phyloP scores from a whole-genome alignment of 2,113 vertebrate genomes.

The Heliornis fulica region DNA sequence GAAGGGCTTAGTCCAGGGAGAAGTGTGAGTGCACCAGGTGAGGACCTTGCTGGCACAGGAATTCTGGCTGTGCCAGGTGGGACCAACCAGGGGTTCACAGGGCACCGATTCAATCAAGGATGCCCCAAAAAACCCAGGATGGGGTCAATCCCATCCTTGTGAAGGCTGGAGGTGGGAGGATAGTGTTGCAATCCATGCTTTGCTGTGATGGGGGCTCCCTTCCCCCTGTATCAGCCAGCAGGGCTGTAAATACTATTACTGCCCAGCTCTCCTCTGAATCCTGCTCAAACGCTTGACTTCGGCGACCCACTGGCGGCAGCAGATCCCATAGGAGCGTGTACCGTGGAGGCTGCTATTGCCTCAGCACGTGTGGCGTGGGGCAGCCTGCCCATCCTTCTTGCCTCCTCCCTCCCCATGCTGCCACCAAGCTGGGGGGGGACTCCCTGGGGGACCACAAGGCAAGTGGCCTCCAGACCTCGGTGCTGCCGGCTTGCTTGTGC shows the following conservation, averaged over 20 bases:
- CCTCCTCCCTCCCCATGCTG: background rate
- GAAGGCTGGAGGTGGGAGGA: background rate
- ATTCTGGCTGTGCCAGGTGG: background rate
- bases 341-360: background rate
- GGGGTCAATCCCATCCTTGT: background rate
- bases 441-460: background rate
- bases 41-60: background rate
- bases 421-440: background rate
- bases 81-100: accelerated
- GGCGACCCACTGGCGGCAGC: background rate
- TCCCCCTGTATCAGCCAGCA: background rate
- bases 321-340: accelerated
- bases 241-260: constrained; percentile 11
- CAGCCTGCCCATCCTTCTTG: background rate
- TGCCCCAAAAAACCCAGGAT: background rate
- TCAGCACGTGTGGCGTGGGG: background rate
- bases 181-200: background rate
- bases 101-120: accelerated
- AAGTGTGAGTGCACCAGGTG: background rate
- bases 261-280: background rate
- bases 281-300: background rate
- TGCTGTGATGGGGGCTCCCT: background rate
- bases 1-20: background rate
- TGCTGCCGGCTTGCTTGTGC: accelerated
- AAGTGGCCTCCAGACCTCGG: background rate